Evolutionary conservation across 1,140 invertebrate genomes (phyloP).

Genomic region (Maniola jurtina): DNA sequence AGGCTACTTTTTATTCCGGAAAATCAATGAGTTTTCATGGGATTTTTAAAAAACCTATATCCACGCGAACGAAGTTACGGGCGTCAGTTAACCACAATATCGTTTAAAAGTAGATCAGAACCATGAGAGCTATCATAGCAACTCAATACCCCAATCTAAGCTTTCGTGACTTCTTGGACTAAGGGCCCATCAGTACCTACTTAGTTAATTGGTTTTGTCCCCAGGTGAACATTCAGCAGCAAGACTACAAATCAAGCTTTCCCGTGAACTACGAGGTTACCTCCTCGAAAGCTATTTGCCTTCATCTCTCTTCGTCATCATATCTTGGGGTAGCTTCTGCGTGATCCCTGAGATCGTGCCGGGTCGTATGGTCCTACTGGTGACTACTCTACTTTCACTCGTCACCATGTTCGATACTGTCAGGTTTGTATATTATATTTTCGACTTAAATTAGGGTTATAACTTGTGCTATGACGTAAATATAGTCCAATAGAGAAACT

Average conservation of each 20-base stretch:
- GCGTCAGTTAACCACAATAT: too few relatives aligned
- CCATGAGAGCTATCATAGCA: too few relatives aligned
- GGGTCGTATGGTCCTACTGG: conserved; percentile 80
- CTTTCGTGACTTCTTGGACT: too few relatives aligned
- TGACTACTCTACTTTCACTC: conserved; percentile 81
- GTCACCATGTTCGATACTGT: conserved; percentile 83
- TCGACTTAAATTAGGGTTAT: background rate
- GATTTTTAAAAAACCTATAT: too few relatives aligned
- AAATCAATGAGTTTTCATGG: too few relatives aligned
- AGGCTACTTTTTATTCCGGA: too few relatives aligned
- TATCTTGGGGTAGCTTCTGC: conserved; percentile 84
- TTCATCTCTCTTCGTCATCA: conserved; percentile 82
- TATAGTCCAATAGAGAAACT: too few relatives aligned
- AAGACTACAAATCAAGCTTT: conserved; percentile 79
- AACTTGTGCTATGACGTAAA: too few relatives aligned
- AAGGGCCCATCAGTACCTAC: background rate
- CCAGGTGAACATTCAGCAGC: conserved; percentile 80
- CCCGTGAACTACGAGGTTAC: conserved; percentile 80
- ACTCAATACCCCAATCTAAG: too few relatives aligned
- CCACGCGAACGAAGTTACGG: too few relatives aligned
- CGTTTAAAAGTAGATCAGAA: too few relatives aligned
- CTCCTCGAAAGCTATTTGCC: conserved; percentile 82
- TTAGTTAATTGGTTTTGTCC: conserved; percentile 13
- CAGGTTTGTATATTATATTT: conserved; percentile 59
- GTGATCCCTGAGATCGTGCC: conserved; percentile 83